These are phyloP conservation scores for Syngnathoides biaculeatus DNA, from an alignment of 2,113 vertebrate genomes.

Conservation along the genomic window DNA sequence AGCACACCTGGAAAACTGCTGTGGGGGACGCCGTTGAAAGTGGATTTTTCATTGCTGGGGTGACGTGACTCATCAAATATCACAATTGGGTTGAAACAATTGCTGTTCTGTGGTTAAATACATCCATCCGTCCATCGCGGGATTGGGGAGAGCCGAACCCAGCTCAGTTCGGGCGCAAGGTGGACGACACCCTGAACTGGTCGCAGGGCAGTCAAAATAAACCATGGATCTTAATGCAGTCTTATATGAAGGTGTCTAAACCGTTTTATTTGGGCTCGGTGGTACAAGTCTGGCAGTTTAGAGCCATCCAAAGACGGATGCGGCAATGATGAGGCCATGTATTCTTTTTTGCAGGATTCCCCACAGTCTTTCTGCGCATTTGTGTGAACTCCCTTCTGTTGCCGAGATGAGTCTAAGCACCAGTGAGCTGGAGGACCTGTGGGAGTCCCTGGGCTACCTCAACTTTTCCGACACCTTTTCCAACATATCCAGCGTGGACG, in stretches of 20 bases:
- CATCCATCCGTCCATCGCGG: no score
- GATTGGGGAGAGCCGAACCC: no score
- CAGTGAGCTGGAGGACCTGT: slow-evolving; percentile 69
- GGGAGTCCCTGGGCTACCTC: slow-evolving; percentile 71
- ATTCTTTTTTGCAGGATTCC: slow-evolving; percentile 47
- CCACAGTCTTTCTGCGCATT: slow-evolving; percentile 26
- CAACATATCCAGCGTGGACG: slow-evolving; percentile 77
- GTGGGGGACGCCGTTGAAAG: no score
- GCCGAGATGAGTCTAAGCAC: slow-evolving; percentile 61
- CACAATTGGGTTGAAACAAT: no score
- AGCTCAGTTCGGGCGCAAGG: no score
- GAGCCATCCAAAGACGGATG: neutral
- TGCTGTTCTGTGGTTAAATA: no score
- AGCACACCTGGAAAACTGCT: no score
- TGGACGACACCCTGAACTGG: no score
- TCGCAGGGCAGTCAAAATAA: no score
- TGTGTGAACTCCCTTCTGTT: slow-evolving; percentile 29
- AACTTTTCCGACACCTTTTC: slow-evolving; percentile 77
- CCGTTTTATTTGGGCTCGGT: neutral
- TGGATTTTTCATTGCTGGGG: no score
- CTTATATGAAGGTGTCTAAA: neutral
- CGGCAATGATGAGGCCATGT: slow-evolving; percentile 27
- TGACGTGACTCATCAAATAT: no score
- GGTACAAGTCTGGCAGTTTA: neutral
- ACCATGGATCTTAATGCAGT: no score